Evolutionary conservation across 2,113 vertebrate species (phyloP).

Genomic region (Verasper variegatus): DNA sequence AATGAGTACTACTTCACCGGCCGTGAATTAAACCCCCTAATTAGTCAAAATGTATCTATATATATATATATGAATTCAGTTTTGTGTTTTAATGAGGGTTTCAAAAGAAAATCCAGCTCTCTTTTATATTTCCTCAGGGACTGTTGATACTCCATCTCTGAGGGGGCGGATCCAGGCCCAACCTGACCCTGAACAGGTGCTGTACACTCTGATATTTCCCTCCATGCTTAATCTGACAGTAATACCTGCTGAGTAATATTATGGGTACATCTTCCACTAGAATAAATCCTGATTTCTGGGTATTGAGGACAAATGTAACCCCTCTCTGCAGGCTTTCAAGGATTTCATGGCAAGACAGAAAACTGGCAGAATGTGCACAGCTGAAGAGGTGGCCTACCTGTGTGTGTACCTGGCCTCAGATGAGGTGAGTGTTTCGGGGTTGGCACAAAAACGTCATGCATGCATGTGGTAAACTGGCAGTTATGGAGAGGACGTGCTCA

Average conservation of each 20-base stretch:
- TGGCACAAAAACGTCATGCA: not conserved
- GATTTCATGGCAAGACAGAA: conserved; percentile 93
- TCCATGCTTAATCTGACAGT: not conserved
- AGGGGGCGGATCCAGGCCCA: conserved; percentile 89
- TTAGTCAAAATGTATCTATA: not conserved
- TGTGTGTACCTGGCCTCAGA: conserved; percentile 96
- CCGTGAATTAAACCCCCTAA: not conserved
- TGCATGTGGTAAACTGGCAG: not conserved
- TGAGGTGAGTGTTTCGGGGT: conserved; percentile 84
- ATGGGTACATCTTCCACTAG: not conserved
- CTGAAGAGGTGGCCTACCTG: conserved; percentile 92
- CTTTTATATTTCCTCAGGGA: conserved; percentile 78
- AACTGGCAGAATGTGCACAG: conserved; percentile 91
- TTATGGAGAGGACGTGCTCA: too few species aligned
- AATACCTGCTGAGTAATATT: conserved; percentile 10
- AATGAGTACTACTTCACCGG: not conserved
- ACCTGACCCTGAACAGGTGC: conserved; percentile 90
- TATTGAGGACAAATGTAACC: conserved; percentile 1
- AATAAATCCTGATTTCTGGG: not conserved
- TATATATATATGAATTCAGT: not conserved
- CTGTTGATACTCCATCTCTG: conserved; percentile 93
- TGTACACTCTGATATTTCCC: not conserved
- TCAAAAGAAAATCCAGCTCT: too few species aligned
- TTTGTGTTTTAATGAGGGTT: not conserved
- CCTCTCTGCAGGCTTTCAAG: conserved; percentile 84